Conservation (phyloP, 2,888 invertebrate genomes). For the Linnaemya vulpina region DNA sequence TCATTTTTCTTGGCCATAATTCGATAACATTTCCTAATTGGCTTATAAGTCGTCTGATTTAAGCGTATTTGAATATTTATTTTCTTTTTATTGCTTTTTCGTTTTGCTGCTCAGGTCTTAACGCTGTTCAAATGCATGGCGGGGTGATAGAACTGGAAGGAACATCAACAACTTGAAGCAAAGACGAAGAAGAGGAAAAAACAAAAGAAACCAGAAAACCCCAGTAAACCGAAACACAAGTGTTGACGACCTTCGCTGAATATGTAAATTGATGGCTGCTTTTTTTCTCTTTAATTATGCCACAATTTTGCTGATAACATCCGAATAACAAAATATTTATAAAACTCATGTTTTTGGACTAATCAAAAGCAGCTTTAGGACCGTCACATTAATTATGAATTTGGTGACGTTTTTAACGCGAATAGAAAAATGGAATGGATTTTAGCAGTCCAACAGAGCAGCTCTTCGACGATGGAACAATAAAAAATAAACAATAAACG, state of each 20-base stretch:
- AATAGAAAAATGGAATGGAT: neutral
- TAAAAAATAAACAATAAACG: constrained; percentile 6
- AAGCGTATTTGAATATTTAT: constrained; percentile 27
- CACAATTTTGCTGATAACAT: constrained; percentile 73
- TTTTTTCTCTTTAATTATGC: constrained; percentile 79
- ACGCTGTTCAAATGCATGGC: constrained; percentile 44
- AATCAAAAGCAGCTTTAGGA: constrained; percentile 46
- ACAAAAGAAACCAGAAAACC: too few relatives aligned
- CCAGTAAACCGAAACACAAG: constrained; percentile 44
- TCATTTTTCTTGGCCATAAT: constrained; percentile 48
- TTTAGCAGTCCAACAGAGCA: constrained; percentile 18
- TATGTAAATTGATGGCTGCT: constrained; percentile 78
- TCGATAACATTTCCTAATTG: constrained; percentile 65
- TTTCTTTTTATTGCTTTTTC: neutral
- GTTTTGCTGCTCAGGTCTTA: constrained; percentile 3
- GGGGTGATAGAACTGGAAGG: constrained; percentile 43
- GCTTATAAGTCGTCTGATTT: constrained; percentile 57
- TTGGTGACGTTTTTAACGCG: constrained; percentile 53
- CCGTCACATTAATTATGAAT: constrained; percentile 64
- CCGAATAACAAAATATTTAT: constrained; percentile 62
- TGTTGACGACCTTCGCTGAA: constrained; percentile 75
- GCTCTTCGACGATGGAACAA: constrained; percentile 10
- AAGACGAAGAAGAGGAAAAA: too few relatives aligned
- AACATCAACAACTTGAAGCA: constrained; percentile 3
- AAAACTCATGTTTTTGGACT: constrained; percentile 40